Base-by-base conservation (phyloP, 2,113 vertebrate genomes). In the Hippocampus guttulatus region DNA sequence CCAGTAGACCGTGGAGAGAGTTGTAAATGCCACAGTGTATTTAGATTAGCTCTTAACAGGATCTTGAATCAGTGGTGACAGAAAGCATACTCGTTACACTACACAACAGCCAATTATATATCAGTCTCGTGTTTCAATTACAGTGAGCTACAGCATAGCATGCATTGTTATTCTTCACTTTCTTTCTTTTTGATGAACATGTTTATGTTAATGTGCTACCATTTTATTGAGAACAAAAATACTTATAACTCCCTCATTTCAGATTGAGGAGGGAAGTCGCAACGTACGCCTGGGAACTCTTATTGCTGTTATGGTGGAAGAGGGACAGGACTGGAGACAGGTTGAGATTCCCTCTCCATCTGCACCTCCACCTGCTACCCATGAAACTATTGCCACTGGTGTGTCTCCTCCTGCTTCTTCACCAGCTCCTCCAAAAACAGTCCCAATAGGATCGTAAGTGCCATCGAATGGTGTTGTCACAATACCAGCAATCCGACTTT, bases 241-340 rank as follows among this genome's bases (percentile, higher is more conserved):
- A 27, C 10, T 20, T 63, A 30, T 74, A 14, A 76, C 57, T 1
- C 23, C 20, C 45, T 72, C 43, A 68, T 72, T 69, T 4, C 81
- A 99, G 97, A 91, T 94, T 71, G 91, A 94, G 70, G 97, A 98
- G 91, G 97, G 96, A 74, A 95, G 93, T 87, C 95, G 92, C 77
- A 93, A 92, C 6, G 82, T 99, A 10, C 92, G 76, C 15, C 91
- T 99, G 62, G 96, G 97, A 16, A 91, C 94, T 0, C 86, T 96
- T 54, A 98, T 99, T 27, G 95, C 94, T 60, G 89, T 98, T 69
- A 92, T 99, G 85, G 96, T 97, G 72, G 95, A 95, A 76, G 96
- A 98, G 92, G 96, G 96, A 69, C 90, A 95, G 88, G 96, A 99
- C 87, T 99, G 96, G 95, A 96, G 94, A 70, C 88, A 94, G 61